These are phyloP conservation scores for Ariolimax columbianus DNA, from an alignment of 2,888 invertebrate species.

Conservation along the genomic window DNA sequence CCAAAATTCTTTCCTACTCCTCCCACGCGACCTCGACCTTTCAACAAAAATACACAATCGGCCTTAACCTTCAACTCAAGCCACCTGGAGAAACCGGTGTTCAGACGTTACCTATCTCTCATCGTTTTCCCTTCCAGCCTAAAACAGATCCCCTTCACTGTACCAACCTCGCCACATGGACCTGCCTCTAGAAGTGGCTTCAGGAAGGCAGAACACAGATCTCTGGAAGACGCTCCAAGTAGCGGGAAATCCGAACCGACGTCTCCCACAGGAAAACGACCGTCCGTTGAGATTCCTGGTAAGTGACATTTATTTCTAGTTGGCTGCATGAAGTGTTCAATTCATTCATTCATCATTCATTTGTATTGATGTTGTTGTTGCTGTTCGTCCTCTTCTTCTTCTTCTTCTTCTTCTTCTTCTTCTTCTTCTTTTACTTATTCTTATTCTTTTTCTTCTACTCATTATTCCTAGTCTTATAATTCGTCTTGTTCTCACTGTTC, in stretches of 20 bases:
- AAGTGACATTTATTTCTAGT: conserved; percentile 28
- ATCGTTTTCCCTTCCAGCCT: conserved; percentile 75
- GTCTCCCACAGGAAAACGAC: conserved; percentile 70
- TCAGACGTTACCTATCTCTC: conserved; percentile 66
- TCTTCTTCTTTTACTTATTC: no score
- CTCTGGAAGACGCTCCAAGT: conserved; percentile 57
- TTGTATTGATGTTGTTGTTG: background rate
- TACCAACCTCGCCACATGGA: conserved; percentile 62
- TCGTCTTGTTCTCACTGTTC: no score
- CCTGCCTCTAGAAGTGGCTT: conserved; percentile 57
- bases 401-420: no score
- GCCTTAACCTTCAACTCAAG: conserved; percentile 33
- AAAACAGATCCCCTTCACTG: conserved; percentile 76
- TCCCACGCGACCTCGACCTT: conserved; percentile 11
- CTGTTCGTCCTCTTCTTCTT: background rate
- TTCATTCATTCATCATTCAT: no score
- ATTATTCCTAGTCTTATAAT: no score
- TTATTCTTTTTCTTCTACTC: no score
- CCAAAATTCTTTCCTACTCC: conserved; percentile 17
- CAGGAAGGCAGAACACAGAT: conserved; percentile 58
- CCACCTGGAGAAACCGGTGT: conserved; percentile 39
- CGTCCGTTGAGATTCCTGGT: conserved; percentile 75
- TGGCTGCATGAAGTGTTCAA: no score
- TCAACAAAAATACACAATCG: conserved; percentile 17
- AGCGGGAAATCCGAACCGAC: conserved; percentile 68